Evolutionary conservation across 2,113 vertebrate species (phyloP).

Genomic region (Philantomba maxwellii): DNA sequence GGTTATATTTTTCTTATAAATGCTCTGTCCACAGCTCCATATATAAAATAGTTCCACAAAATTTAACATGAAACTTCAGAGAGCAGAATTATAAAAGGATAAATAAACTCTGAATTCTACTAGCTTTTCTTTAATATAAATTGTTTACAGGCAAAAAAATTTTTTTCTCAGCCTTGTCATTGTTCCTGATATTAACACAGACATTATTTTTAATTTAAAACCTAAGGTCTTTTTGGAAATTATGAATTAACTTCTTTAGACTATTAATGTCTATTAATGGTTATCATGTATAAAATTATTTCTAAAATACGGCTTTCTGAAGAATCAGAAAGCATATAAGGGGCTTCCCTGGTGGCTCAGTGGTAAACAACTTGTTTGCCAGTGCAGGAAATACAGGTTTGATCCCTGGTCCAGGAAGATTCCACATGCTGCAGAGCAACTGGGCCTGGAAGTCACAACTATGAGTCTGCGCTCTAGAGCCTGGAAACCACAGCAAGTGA

Average conservation of each 20-base stretch:
- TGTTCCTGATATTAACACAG: neutral
- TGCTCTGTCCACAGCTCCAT: neutral
- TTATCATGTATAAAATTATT: neutral
- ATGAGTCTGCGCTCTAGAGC: neutral
- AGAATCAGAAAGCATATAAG: neutral
- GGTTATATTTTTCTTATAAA: neutral
- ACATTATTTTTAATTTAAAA: constrained; percentile 12
- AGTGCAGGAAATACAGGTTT: neutral
- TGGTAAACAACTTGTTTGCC: neutral
- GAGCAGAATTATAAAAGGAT: neutral
- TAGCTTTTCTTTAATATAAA: constrained; percentile 16
- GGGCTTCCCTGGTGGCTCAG: neutral
- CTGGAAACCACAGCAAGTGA: neutral
- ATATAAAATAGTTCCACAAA: neutral
- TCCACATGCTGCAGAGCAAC: neutral
- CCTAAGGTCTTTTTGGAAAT: neutral
- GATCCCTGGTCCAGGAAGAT: neutral
- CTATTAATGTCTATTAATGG: neutral
- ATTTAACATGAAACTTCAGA: constrained; percentile 6
- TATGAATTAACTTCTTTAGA: constrained; percentile 5
- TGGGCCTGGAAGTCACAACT: neutral
- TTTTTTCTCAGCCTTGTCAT: neutral
- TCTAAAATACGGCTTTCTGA: constrained; percentile 1
- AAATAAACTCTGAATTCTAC: neutral
- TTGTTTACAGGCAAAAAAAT: neutral